Percentiles rank a stretch among this genome's conserved stretches.
phyloP scores from a whole-genome alignment of 2,113 vertebrate species.

The Istiophorus platypterus region DNA sequence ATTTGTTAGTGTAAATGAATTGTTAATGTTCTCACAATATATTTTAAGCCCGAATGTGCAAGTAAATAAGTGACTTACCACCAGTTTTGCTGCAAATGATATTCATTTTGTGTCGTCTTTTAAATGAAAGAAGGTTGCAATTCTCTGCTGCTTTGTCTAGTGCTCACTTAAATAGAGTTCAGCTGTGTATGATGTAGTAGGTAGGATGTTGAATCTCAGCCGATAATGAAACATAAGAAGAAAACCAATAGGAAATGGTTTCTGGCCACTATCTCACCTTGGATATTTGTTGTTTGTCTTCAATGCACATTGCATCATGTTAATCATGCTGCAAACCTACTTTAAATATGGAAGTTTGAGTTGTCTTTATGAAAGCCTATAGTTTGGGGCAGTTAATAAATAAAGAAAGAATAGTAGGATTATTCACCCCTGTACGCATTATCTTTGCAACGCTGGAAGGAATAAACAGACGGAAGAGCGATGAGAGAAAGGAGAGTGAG shows the following conservation, averaged over 20 bases:
- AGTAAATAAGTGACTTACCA: too few species aligned
- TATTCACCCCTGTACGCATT: not conserved
- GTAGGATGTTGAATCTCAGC: not conserved
- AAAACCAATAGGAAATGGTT: not conserved
- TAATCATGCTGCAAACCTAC: not conserved
- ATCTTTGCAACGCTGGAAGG: conserved; percentile 29
- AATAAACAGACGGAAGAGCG: conserved; percentile 47
- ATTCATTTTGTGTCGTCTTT: not conserved
- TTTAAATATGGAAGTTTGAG: not conserved
- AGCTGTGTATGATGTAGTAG: not conserved
- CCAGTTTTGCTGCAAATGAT: not conserved
- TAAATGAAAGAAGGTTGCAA: not conserved
- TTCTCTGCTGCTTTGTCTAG: not conserved
- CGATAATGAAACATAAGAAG: not conserved
- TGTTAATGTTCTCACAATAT: not conserved
- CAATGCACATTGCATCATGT: not conserved
- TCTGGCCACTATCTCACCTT: not conserved
- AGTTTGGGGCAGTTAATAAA: conserved; percentile 6
- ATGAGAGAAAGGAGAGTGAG: conserved; percentile 49
- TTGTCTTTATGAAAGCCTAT: conserved; percentile 20
- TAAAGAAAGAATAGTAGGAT: conserved; percentile 1
- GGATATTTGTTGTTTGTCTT: not conserved
- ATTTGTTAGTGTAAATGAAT: not conserved
- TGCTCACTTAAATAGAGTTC: not conserved
- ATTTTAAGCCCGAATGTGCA: not conserved